Percentiles rank a stretch among this genome's conserved stretches.
phyloP scores from a whole-genome alignment of 2,113 vertebrate genomes.

The Pluvialis apricaria region DNA sequence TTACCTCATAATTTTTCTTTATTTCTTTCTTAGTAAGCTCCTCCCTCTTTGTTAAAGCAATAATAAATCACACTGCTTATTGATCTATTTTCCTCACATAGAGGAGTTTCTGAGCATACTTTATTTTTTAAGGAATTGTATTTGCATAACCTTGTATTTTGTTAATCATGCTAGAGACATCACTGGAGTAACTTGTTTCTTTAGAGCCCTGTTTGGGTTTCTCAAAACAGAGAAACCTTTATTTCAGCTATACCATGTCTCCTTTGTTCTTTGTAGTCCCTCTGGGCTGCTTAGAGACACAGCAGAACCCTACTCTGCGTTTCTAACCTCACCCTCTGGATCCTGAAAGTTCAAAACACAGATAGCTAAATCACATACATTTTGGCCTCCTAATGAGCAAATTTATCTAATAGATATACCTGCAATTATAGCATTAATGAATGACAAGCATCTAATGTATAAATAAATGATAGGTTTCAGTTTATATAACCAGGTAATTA shows the following conservation, averaged over 20 bases:
- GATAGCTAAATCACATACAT: not conserved
- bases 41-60: not conserved
- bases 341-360: not conserved
- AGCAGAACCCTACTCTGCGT: not conserved
- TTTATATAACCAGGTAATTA: not conserved
- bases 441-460: not conserved
- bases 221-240: not conserved
- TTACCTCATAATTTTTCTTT: not conserved
- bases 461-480: not conserved
- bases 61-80: not conserved
- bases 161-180: not conserved
- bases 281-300: not conserved
- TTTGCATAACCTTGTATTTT: not conserved
- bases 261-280: not conserved
- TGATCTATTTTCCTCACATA: not conserved
- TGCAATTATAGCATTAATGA: not conserved
- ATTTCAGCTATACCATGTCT: not conserved
- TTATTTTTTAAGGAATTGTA: not conserved
- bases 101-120: not conserved
- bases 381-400: not conserved
- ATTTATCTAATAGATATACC: not conserved
- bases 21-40: not conserved
- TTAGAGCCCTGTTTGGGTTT: not conserved
- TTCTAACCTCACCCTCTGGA: not conserved
- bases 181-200: not conserved